These are phyloP conservation scores for Cavia porcellus DNA, from an alignment of 2,113 vertebrate genomes.

Conservation along the genomic window DNA sequence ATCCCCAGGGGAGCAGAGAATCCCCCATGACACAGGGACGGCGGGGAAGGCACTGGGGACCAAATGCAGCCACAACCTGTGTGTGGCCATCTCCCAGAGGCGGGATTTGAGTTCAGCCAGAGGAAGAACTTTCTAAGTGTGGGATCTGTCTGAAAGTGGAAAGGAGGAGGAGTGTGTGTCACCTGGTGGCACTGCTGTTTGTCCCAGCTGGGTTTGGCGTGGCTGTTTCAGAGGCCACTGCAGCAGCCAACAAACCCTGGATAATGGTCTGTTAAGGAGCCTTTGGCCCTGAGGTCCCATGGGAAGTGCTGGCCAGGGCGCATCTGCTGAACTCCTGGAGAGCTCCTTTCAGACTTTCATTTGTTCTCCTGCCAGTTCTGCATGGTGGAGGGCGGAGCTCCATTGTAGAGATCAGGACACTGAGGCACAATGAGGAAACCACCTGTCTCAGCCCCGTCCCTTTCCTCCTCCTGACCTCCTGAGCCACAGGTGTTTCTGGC, in stretches of 20 bases:
- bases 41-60: neutral
- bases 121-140: neutral
- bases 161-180: neutral
- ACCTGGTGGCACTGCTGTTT: neutral
- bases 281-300: neutral
- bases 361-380: neutral
- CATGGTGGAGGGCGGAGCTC: neutral
- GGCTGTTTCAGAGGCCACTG: neutral
- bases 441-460: neutral
- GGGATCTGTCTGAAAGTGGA: neutral
- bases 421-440: neutral
- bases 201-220: neutral
- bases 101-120: neutral
- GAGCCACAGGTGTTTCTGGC: neutral
- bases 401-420: neutral
- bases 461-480: neutral
- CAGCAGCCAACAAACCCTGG: rapidly evolving
- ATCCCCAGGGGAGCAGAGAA: neutral
- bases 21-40: neutral
- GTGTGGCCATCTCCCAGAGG: neutral
- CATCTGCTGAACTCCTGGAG: neutral
- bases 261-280: neutral
- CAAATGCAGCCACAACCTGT: neutral
- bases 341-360: neutral
- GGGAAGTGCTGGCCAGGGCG: neutral